Evolutionary conservation across 2,888 invertebrate species (phyloP).

Genomic region (Bimastos eiseni): DNA sequence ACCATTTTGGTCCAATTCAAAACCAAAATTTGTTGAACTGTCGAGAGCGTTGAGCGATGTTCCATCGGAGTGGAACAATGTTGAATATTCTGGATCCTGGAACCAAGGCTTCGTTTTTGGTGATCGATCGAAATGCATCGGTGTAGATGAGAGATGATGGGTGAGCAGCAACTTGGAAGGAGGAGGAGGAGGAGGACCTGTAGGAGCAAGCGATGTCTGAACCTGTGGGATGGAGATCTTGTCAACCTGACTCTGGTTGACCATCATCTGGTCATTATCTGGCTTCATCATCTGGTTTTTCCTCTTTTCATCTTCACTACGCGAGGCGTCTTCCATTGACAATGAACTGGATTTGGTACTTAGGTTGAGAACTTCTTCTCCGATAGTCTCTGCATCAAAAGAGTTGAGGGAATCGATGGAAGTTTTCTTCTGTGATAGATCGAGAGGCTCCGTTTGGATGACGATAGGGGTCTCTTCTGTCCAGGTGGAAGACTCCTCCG

Average conservation of each 20-base stretch:
- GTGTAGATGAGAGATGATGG: not conserved
- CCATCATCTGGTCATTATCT: not conserved
- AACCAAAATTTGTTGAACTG: not conserved
- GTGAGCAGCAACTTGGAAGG: not conserved
- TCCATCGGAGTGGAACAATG: not conserved
- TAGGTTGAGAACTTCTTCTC: not conserved
- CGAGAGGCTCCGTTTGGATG: slow-evolving; percentile 3
- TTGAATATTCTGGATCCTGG: not conserved
- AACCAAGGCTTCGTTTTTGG: not conserved
- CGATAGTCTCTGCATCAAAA: not conserved
- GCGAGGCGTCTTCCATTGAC: not conserved
- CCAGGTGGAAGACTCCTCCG: not conserved
- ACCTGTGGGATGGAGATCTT: not conserved
- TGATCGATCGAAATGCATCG: not conserved
- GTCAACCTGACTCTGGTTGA: not conserved
- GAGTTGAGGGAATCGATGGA: not conserved
- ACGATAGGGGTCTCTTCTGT: not conserved
- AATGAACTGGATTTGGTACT: not conserved
- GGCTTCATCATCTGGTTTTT: not conserved
- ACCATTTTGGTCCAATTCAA: not conserved
- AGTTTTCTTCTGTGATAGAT: not conserved
- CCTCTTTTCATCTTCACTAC: not conserved
- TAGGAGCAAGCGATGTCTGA: not conserved
- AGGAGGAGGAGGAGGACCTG: not conserved
- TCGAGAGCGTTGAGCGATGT: not conserved